Percentiles rank a stretch among this genome's conserved stretches.
Evolutionary conservation across 2,888 invertebrate species (phyloP).

Genomic region (Sarcophaga carnaria): DNA sequence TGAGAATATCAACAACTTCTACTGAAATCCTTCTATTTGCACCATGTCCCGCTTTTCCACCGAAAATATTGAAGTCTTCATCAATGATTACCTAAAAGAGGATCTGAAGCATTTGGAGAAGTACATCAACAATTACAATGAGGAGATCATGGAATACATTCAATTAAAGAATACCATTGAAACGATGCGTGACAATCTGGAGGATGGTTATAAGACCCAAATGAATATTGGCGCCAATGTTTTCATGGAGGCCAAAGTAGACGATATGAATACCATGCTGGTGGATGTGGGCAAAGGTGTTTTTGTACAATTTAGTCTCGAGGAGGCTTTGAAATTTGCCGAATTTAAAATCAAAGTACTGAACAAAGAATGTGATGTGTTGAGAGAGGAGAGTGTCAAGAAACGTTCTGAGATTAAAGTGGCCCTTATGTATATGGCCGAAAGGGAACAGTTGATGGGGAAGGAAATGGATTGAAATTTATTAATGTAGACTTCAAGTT

Average conservation of each 20-base stretch:
- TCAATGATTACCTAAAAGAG: constrained; percentile 90
- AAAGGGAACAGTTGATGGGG: constrained; percentile 82
- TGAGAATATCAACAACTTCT: neutral
- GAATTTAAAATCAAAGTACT: constrained; percentile 87
- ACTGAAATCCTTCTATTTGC: neutral
- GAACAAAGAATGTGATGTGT: constrained; percentile 84
- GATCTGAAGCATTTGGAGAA: constrained; percentile 86
- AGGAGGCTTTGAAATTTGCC: constrained; percentile 88
- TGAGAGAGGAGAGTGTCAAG: constrained; percentile 86
- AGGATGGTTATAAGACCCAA: constrained; percentile 85
- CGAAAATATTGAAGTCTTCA: constrained; percentile 84
- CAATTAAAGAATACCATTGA: constrained; percentile 88
- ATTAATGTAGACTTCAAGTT: neutral
- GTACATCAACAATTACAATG: constrained; percentile 85
- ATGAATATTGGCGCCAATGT: constrained; percentile 93
- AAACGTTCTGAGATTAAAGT: constrained; percentile 91
- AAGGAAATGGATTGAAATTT: neutral
- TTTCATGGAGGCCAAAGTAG: constrained; percentile 87
- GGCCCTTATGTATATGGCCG: constrained; percentile 87
- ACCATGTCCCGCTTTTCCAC: constrained; percentile 58
- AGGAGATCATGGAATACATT: constrained; percentile 87
- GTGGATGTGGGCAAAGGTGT: constrained; percentile 90
- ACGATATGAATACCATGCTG: constrained; percentile 85
- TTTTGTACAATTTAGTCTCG: constrained; percentile 87
- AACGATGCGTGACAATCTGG: constrained; percentile 84